Evolutionary conservation across 2,797 vertebrate species (phyloP).

Genomic region (Mycteria americana): DNA sequence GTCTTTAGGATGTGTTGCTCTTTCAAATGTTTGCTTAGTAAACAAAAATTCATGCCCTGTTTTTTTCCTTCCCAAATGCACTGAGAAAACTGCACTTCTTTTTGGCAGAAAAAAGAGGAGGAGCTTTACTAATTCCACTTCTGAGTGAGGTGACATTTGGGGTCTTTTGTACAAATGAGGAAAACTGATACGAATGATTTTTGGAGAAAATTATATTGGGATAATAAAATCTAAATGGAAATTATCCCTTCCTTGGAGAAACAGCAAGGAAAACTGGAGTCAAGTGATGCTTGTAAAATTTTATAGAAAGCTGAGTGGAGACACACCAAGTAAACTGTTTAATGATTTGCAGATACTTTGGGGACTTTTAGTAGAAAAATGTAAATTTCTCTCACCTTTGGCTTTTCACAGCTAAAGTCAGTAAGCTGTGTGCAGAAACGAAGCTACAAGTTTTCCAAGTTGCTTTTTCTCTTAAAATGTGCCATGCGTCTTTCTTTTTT

Average conservation of each 20-base stretch:
- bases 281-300: not conserved
- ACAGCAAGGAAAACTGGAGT: not conserved
- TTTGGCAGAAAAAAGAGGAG: not conserved
- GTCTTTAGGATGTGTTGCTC: constrained; percentile 49
- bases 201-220: not conserved
- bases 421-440: constrained; percentile 18
- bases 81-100: not conserved
- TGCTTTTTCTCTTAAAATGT: constrained; percentile 36
- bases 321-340: not conserved
- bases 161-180: not conserved
- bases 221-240: not conserved
- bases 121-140: constrained; percentile 5
- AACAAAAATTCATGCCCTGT: not conserved
- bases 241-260: not conserved
- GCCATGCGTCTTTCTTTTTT: constrained; percentile 7
- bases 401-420: constrained; percentile 46
- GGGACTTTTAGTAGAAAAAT: not conserved
- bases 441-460: constrained; percentile 9
- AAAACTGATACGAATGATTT: constrained; percentile 8
- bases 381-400: constrained; percentile 15
- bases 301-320: not conserved
- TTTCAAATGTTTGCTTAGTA: constrained; percentile 60
- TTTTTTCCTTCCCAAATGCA: constrained; percentile 32
- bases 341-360: constrained; percentile 17
- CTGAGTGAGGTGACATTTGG: not conserved